These are phyloP conservation scores for Helicoverpa armigera DNA, from an alignment of 1,140 invertebrate genomes.

Conservation along the genomic window DNA sequence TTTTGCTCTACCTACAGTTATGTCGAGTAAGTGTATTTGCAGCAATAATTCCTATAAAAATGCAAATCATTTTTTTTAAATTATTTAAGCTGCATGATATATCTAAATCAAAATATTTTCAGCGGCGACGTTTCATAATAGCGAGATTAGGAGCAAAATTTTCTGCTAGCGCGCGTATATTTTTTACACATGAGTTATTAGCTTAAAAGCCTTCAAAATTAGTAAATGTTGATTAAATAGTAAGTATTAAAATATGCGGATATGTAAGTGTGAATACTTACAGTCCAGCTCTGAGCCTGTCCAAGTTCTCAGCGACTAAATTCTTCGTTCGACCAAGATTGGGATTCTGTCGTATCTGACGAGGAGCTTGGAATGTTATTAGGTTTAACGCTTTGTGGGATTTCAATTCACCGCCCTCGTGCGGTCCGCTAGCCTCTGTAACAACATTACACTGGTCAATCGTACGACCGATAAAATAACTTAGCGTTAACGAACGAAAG, in stretches of 20 bases:
- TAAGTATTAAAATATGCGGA: neutral
- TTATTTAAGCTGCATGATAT: too few relatives aligned
- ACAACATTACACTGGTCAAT: neutral
- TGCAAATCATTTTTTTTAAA: too few relatives aligned
- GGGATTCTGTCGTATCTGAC: constrained; percentile 73
- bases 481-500: neutral
- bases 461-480: neutral
- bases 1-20: too few relatives aligned
- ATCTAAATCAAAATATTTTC: too few relatives aligned
- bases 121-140: too few relatives aligned
- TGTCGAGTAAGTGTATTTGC: too few relatives aligned
- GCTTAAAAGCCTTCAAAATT: neutral
- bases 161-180: too few relatives aligned
- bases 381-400: neutral
- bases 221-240: neutral
- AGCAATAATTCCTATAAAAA: too few relatives aligned
- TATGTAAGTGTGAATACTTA: constrained; percentile 59
- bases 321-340: constrained; percentile 71
- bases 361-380: constrained; percentile 53
- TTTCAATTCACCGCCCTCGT: constrained; percentile 49
- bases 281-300: constrained; percentile 67
- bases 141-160: too few relatives aligned
- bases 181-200: too few relatives aligned
- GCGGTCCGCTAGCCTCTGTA: constrained; percentile 34
- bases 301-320: constrained; percentile 70